Conservation (phyloP, 1,140 invertebrate genomes). For the Sesamia nonagrioides region DNA sequence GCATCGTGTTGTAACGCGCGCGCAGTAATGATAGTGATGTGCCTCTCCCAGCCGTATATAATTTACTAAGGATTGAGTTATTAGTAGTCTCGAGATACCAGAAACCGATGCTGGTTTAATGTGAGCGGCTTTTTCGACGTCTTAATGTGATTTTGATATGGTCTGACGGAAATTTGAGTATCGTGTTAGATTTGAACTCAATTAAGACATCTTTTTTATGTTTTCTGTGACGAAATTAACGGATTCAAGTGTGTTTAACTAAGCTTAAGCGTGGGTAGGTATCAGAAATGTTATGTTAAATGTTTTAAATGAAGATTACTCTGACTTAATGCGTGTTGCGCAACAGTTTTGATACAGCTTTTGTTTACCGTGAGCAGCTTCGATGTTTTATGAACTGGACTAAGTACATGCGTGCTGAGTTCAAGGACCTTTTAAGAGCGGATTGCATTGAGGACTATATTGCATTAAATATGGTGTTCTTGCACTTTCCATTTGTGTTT, state of each 20-base stretch:
- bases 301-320: constrained; percentile 34
- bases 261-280: constrained; percentile 36
- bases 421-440: constrained; percentile 26
- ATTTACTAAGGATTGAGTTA: constrained; percentile 86
- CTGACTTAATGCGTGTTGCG: constrained; percentile 5
- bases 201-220: constrained; percentile 52
- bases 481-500: neutral
- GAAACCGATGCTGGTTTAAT: constrained; percentile 71
- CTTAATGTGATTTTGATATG: constrained; percentile 85
- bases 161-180: constrained; percentile 57
- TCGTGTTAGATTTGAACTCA: constrained; percentile 46
- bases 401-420: neutral
- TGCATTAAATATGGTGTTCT: neutral
- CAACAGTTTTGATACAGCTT: neutral
- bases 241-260: constrained; percentile 32
- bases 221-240: constrained; percentile 52
- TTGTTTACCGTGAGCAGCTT: constrained; percentile 8
- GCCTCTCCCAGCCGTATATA: constrained; percentile 72
- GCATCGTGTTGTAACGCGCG: constrained; percentile 71
- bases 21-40: constrained; percentile 79
- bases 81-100: constrained; percentile 73
- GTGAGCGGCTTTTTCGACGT: constrained; percentile 68
- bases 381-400: constrained; percentile 1
- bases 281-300: constrained; percentile 20
- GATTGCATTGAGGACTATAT: constrained; percentile 14